Percentiles rank a stretch among this genome's conserved stretches.
Conservation (phyloP, 92 coral and sea anemone genomes). For the Palythoa heliodiscus region DNA sequence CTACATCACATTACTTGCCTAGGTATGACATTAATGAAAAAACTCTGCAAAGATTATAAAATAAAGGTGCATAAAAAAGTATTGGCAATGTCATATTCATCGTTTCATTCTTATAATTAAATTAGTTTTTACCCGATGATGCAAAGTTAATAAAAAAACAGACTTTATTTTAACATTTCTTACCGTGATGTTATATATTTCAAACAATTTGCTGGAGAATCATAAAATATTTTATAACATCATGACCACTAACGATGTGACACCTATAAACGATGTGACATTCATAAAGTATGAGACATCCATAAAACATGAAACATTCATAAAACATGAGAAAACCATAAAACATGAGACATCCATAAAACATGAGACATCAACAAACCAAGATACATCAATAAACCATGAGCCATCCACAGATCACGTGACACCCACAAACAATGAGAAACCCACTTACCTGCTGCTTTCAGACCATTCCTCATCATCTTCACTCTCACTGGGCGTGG, state of each 20-base stretch:
- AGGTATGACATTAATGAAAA: too few species aligned
- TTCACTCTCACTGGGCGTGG: constrained; percentile 91
- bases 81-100: too few species aligned
- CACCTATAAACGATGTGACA: background rate
- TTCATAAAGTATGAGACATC: background rate
- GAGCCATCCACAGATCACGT: background rate
- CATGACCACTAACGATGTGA: background rate
- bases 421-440: background rate
- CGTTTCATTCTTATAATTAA: too few species aligned
- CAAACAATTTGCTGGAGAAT: too few species aligned
- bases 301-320: background rate
- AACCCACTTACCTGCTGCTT: constrained; percentile 71
- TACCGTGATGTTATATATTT: too few species aligned
- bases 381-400: background rate
- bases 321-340: background rate
- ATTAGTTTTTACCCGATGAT: too few species aligned
- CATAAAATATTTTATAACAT: too few species aligned
- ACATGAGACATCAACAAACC: background rate
- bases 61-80: too few species aligned
- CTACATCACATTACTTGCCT: too few species aligned
- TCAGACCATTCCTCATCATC: constrained; percentile 99
- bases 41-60: too few species aligned
- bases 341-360: background rate
- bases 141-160: too few species aligned
- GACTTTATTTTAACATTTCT: too few species aligned